Conservation (phyloP, 2,113 vertebrate genomes). For the Phainopepla nitens region DNA sequence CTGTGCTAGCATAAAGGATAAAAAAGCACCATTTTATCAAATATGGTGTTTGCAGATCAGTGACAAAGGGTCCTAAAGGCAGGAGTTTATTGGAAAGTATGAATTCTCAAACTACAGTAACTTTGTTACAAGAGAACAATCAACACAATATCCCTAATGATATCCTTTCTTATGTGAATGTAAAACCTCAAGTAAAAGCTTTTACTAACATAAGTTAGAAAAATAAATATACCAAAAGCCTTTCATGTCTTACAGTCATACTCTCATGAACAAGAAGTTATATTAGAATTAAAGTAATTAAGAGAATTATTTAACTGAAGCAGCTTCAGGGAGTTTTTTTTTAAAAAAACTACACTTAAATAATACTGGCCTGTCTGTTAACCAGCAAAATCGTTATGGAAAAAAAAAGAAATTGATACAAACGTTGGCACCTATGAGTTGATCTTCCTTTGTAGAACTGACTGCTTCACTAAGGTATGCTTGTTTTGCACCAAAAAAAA, state of each 20-base stretch:
- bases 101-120: background rate
- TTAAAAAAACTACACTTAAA: background rate
- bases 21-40: background rate
- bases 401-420: background rate
- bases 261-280: background rate
- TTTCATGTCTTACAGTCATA: background rate
- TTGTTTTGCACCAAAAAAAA: background rate
- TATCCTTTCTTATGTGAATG: background rate
- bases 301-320: background rate
- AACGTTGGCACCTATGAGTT: background rate
- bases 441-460: background rate
- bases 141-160: background rate
- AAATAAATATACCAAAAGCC: background rate
- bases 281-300: background rate
- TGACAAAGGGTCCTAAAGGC: background rate
- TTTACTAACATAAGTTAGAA: background rate
- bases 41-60: background rate
- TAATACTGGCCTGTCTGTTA: background rate
- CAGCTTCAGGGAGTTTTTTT: background rate
- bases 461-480: background rate
- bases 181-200: background rate
- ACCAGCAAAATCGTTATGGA: background rate
- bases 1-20: background rate
- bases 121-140: background rate
- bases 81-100: background rate